A percentile compares a stretch with the other conserved stretches of the same genome.
phyloP scores from a whole-genome alignment of 2,797 vertebrate species.

The Valencia hispanica region DNA sequence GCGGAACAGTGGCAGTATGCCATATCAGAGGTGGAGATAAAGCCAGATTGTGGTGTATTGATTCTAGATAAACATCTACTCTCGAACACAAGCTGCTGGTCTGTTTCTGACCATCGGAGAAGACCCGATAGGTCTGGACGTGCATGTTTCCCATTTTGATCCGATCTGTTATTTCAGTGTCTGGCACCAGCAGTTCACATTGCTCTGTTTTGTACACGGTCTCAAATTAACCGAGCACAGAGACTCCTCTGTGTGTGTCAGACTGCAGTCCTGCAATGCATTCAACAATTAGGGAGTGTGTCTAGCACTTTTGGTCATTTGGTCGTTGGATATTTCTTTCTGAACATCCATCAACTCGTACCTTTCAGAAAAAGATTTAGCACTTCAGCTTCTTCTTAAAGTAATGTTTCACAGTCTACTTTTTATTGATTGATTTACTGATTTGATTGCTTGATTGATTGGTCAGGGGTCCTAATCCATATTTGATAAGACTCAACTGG shows the following conservation, averaged over 20 bases:
- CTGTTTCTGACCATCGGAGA: constrained; percentile 44
- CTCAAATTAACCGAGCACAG: constrained; percentile 35
- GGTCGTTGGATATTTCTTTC: too few relatives aligned
- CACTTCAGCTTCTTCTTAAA: too few relatives aligned
- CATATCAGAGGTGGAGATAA: constrained; percentile 73
- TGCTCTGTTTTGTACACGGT: constrained; percentile 19
- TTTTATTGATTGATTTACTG: too few relatives aligned
- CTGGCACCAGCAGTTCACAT: constrained; percentile 28
- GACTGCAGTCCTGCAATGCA: constrained; percentile 1
- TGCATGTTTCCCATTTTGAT: constrained; percentile 41
- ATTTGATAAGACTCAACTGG: too few relatives aligned
- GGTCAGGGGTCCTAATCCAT: too few relatives aligned
- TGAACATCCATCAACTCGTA: too few relatives aligned
- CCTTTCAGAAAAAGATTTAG: too few relatives aligned
- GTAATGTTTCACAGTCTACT: too few relatives aligned
- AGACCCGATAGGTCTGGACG: constrained; percentile 57
- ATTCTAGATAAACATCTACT: constrained; percentile 79
- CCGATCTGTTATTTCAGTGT: constrained; percentile 59
- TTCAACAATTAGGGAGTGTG: constrained; percentile 8
- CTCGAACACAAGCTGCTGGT: constrained; percentile 63
- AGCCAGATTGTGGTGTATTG: constrained; percentile 76
- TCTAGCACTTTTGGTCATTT: neutral
- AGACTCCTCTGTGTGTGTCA: constrained; percentile 13
- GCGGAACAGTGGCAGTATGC: constrained; percentile 70
- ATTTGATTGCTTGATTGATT: too few relatives aligned